Evolutionary conservation across 2,888 invertebrate species (phyloP).

Genomic region (Lymantria dispar): DNA sequence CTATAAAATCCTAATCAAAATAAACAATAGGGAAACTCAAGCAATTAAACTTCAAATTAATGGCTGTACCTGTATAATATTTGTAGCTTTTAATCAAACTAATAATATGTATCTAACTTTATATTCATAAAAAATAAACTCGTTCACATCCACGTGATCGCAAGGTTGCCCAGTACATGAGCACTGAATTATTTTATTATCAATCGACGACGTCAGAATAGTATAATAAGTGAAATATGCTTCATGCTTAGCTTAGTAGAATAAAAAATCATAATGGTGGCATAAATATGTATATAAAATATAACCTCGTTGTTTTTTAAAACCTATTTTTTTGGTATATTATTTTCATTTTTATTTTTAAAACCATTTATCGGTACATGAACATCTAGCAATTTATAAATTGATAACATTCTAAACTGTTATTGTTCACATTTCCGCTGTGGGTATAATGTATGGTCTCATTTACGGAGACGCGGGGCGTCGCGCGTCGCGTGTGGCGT

Average conservation of each 20-base stretch:
- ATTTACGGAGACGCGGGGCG: no score
- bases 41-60: constrained; percentile 8
- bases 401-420: no score
- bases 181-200: constrained; percentile 23
- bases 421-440: no score
- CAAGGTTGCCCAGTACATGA: constrained; percentile 24
- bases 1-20: background rate
- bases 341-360: no score
- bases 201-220: constrained; percentile 23
- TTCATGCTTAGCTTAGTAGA: constrained; percentile 2
- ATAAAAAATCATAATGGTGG: background rate
- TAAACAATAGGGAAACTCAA: constrained; percentile 5
- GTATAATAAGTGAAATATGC: constrained; percentile 5
- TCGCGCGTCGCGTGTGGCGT: no score
- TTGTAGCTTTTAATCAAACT: constrained; percentile 1
- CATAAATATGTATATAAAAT: no score
- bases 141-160: constrained; percentile 24
- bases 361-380: no score
- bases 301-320: no score
- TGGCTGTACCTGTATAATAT: background rate
- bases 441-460: no score
- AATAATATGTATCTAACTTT: background rate
- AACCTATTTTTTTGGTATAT: no score
- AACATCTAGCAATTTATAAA: no score
- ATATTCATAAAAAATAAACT: constrained; percentile 3